Evolutionary conservation across 2,888 invertebrate genomes (phyloP).

Genomic region (Torymus tubicola): DNA sequence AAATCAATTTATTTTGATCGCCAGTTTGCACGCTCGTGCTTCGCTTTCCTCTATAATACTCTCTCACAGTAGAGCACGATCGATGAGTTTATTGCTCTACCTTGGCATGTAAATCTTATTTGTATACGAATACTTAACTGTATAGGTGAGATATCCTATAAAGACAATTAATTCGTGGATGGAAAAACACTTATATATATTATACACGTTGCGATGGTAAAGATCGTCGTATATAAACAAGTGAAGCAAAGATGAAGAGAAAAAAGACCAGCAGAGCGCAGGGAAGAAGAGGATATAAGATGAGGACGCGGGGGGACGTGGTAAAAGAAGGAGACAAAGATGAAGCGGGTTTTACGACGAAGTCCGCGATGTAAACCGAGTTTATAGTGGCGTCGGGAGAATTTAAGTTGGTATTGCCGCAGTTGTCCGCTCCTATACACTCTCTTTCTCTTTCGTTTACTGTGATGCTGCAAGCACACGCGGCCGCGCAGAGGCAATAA

Average conservation of each 20-base stretch:
- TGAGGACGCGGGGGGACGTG: slow-evolving; percentile 6
- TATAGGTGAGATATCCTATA: no score
- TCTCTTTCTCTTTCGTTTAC: slow-evolving; percentile 10
- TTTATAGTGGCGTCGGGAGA: slow-evolving; percentile 45
- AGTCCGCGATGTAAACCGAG: slow-evolving; percentile 52
- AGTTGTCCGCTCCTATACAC: not conserved
- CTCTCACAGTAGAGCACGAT: not conserved
- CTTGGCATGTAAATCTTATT: slow-evolving; percentile 7
- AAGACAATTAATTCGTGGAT: not conserved
- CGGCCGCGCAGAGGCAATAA: slow-evolving; percentile 25
- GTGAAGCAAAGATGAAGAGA: not conserved
- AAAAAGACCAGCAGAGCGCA: not conserved
- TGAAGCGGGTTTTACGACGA: slow-evolving; percentile 43
- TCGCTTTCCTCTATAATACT: no score
- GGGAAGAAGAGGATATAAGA: not conserved
- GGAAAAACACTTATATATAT: not conserved
- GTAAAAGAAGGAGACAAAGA: not conserved
- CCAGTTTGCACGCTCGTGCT: not conserved
- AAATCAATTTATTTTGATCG: slow-evolving; percentile 46
- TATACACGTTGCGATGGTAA: no score
- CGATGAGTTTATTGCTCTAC: slow-evolving; percentile 27
- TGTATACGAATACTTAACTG: no score
- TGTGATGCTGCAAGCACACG: not conserved
- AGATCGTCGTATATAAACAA: not conserved
- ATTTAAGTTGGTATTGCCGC: slow-evolving; percentile 52